phyloP scores from a whole-genome alignment of 2,888 invertebrate genomes.

The Netelia melanura region DNA sequence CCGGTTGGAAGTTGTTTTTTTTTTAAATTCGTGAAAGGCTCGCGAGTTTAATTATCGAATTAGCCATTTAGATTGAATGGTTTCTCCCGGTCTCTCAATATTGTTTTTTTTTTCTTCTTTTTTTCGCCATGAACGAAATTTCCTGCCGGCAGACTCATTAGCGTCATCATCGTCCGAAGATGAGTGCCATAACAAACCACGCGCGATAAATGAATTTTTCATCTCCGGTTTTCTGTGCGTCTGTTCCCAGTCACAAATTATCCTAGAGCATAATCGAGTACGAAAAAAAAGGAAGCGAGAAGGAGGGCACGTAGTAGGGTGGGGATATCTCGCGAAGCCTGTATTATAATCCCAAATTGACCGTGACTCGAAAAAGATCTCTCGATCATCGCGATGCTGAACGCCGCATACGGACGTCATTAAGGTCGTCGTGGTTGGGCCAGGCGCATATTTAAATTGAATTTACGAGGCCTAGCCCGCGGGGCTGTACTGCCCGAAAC shows the following conservation, averaged over 20 bases:
- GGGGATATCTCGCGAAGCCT: background rate
- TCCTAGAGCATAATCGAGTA: conserved; percentile 39
- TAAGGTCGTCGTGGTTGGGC: conserved; percentile 78
- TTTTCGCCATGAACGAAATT: conserved; percentile 1
- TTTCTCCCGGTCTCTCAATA: conserved; percentile 24
- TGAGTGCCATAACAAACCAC: conserved; percentile 24
- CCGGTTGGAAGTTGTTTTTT: background rate
- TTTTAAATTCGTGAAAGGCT: conserved; percentile 51
- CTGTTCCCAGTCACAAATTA: conserved; percentile 29
- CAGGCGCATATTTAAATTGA: conserved; percentile 81
- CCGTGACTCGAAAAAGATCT: conserved; percentile 66
- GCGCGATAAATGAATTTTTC: conserved; percentile 31
- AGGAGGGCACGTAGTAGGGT: background rate
- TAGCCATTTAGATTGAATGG: conserved; percentile 37
- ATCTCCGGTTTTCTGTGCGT: conserved; percentile 24
- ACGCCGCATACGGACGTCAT: conserved; percentile 75
- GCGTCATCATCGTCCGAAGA: conserved; percentile 66
- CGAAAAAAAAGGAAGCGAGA: conserved; percentile 10
- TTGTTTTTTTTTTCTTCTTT: conserved; percentile 14
- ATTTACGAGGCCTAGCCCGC: conserved; percentile 80
- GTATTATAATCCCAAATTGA: conserved; percentile 70
- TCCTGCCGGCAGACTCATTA: conserved; percentile 58
- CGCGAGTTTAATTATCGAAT: conserved; percentile 52
- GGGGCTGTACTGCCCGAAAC: conserved; percentile 70
- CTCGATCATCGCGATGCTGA: conserved; percentile 61